Conservation (phyloP, 1,140 invertebrate species). For the Armadillidium nasatum region DNA sequence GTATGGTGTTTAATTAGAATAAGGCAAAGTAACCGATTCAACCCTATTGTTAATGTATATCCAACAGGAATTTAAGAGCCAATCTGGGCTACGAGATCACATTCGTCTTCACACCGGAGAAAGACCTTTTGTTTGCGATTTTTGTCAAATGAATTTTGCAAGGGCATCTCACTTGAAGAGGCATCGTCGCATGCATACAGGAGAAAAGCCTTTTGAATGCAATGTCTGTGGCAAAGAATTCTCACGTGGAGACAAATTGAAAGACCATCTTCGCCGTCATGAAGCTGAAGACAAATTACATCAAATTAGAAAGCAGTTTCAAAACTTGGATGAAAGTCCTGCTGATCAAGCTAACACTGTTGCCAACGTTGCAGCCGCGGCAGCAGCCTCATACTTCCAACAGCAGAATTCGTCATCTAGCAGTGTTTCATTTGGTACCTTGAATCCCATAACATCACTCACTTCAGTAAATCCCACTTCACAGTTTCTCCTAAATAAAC, state of each 20-base stretch:
- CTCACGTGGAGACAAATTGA: conserved; percentile 43
- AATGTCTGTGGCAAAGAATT: conserved; percentile 42
- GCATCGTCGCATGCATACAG: conserved; percentile 43
- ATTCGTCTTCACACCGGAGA: conserved; percentile 44
- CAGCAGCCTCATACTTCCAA: not conserved
- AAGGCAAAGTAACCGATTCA: no score
- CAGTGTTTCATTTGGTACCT: not conserved
- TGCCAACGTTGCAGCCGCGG: not conserved
- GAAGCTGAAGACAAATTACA: conserved; percentile 42
- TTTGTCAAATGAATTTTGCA: conserved; percentile 44
- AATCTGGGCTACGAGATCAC: conserved; percentile 44
- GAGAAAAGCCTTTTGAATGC: conserved; percentile 43
- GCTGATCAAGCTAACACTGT: not conserved
- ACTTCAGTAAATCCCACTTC: not conserved
- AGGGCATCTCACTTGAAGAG: conserved; percentile 45
- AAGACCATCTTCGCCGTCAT: conserved; percentile 40
- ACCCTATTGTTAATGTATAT: no score
- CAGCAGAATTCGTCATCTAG: not conserved
- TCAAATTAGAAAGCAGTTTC: conserved; percentile 42
- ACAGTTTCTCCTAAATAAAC: conserved; percentile 22
- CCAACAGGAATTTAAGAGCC: conserved; percentile 42
- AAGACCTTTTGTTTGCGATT: conserved; percentile 42
- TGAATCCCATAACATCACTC: not conserved
- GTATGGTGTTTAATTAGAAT: no score
- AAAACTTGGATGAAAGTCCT: conserved; percentile 32